Percentiles rank a stretch among this genome's conserved stretches.
Conservation (phyloP, 2,888 invertebrate genomes). For the Hydraecia micacea region DNA sequence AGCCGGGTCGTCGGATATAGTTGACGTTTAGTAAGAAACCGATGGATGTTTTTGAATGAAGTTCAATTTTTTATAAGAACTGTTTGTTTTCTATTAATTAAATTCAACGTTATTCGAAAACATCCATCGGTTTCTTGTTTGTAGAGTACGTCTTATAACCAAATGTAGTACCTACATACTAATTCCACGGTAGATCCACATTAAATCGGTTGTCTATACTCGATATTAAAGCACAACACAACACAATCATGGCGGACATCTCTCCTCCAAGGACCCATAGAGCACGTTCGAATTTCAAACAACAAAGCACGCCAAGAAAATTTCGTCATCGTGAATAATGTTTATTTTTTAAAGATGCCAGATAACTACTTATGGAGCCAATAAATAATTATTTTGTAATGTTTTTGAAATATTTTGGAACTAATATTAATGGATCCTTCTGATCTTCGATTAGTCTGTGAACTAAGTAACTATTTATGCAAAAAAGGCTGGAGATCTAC, state of each 20-base stretch:
- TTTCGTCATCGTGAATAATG: slow-evolving; percentile 62
- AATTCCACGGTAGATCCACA: no score
- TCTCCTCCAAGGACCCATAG: slow-evolving; percentile 71
- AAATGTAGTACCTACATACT: no score
- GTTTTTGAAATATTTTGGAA: slow-evolving; percentile 21
- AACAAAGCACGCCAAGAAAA: slow-evolving; percentile 63
- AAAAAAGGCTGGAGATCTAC: neutral
- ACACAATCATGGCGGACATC: slow-evolving; percentile 50
- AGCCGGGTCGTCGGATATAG: no score
- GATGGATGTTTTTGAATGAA: no score
- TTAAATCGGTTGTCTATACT: slow-evolving; percentile 18
- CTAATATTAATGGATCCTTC: neutral
- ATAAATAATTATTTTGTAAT: slow-evolving; percentile 40
- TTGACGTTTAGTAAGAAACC: no score
- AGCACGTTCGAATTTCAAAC: slow-evolving; percentile 71
- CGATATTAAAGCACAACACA: slow-evolving; percentile 17
- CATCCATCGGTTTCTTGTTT: no score
- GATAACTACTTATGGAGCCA: slow-evolving; percentile 53
- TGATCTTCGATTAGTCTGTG: neutral
- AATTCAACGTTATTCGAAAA: no score
- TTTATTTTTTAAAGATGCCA: slow-evolving; percentile 44
- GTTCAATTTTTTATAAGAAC: no score
- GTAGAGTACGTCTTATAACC: neutral
- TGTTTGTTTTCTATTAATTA: no score
- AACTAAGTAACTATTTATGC: slow-evolving; percentile 9